phyloP scores from a whole-genome alignment of 1,140 invertebrate species.

The Heliconius eleuchia region DNA sequence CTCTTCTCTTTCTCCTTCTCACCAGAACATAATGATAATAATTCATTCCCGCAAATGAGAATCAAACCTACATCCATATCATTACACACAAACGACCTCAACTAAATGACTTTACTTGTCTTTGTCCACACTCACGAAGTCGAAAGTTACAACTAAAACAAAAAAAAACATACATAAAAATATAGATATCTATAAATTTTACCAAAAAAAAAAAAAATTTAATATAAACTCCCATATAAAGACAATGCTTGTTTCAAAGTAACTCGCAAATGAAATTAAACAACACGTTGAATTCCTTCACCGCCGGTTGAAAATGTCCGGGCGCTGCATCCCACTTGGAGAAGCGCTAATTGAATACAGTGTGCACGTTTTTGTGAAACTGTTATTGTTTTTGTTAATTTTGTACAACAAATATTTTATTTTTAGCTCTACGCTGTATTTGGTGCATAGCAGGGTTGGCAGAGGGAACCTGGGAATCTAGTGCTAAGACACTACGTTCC shows the following conservation, averaged over 20 bases:
- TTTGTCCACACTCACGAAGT: too few relatives aligned
- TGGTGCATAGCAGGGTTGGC: too few relatives aligned
- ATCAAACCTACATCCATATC: too few relatives aligned
- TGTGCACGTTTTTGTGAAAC: slow-evolving; percentile 10
- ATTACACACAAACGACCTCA: too few relatives aligned
- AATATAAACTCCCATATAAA: not conserved
- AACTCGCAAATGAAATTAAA: slow-evolving; percentile 10
- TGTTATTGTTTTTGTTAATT: not conserved
- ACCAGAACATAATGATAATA: too few relatives aligned
- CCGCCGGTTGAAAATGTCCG: not conserved
- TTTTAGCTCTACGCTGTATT: too few relatives aligned
- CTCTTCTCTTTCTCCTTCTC: too few relatives aligned
- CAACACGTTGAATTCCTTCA: not conserved
- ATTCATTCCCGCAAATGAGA: too few relatives aligned
- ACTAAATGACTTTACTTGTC: too few relatives aligned
- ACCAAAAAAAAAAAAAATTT: not conserved
- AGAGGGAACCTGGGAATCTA: too few relatives aligned
- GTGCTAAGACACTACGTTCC: too few relatives aligned
- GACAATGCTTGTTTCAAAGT: not conserved
- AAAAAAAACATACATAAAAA: not conserved
- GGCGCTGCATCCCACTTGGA: not conserved
- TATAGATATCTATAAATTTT: not conserved
- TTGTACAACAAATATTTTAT: not conserved
- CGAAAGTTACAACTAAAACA: too few relatives aligned
- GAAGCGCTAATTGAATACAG: not conserved